Conservation (phyloP, 2,888 invertebrate genomes). For the Micoletzkya japonica region DNA sequence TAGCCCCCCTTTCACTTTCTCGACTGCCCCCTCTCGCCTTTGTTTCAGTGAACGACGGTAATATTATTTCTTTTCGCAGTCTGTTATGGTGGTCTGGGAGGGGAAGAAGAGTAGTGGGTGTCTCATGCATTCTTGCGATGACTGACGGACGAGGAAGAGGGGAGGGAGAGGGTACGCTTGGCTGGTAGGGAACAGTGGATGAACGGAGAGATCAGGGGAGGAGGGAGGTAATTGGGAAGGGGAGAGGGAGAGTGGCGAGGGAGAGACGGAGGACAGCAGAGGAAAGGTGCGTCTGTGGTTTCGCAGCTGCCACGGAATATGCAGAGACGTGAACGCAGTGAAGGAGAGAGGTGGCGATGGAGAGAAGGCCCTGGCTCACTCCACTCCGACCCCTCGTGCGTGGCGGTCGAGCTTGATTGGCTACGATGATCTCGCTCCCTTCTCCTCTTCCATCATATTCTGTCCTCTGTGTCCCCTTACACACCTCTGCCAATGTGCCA, state of each 20-base stretch:
- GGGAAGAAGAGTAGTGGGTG: conserved; percentile 1
- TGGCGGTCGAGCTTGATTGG: not conserved
- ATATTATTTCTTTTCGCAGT: too few species aligned
- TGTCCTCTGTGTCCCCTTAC: too few species aligned
- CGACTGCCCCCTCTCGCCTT: too few species aligned
- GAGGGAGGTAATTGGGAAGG: conserved; percentile 18
- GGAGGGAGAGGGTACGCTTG: not conserved
- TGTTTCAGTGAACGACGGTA: too few species aligned
- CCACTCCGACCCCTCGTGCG: not conserved
- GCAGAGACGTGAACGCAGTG: too few species aligned
- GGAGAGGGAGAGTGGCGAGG: not conserved
- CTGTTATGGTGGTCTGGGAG: too few species aligned
- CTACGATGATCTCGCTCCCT: not conserved
- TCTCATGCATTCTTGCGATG: not conserved
- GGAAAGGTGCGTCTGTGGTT: conserved; percentile 13
- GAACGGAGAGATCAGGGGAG: not conserved
- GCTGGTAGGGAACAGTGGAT: not conserved
- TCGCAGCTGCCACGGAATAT: too few species aligned
- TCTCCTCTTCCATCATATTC: too few species aligned
- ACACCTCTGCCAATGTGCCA: too few species aligned
- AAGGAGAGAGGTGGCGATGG: conserved; percentile 5
- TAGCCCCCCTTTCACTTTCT: too few species aligned
- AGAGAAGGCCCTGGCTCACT: not conserved
- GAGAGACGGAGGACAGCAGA: conserved; percentile 13
- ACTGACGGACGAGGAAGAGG: not conserved